Percentiles rank a stretch among this genome's conserved stretches.
Evolutionary conservation across 2,888 invertebrate genomes (phyloP).

Genomic region (Phaedon cochleariae): DNA sequence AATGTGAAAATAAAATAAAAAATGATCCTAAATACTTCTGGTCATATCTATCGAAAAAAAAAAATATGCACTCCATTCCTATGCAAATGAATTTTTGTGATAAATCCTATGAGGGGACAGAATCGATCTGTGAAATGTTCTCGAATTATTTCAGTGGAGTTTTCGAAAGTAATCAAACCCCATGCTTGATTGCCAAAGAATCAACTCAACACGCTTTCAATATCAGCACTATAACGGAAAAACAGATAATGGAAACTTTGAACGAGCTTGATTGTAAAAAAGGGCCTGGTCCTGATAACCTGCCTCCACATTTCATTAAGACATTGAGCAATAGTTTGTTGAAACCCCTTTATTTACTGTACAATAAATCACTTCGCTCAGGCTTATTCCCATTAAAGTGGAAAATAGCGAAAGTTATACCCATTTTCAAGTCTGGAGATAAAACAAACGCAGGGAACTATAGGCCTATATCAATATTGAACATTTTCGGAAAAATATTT

Average conservation of each 20-base stretch:
- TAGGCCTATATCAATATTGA: too few species aligned
- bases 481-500: too few species aligned
- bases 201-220: background rate
- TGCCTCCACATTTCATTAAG: background rate
- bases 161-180: background rate
- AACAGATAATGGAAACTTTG: background rate
- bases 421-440: too few species aligned
- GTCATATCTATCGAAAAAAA: background rate
- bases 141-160: background rate
- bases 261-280: background rate
- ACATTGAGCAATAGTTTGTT: background rate
- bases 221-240: background rate
- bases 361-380: background rate
- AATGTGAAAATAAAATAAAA: background rate
- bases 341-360: background rate
- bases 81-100: background rate
- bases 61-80: background rate
- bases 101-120: background rate
- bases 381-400: background rate
- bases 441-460: too few species aligned
- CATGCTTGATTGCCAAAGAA: background rate
- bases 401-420: too few species aligned
- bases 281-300: background rate
- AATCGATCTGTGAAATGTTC: background rate
- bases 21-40: background rate